Conservation (phyloP, 1,140 invertebrate species). For the Mesaphorura yosii region DNA sequence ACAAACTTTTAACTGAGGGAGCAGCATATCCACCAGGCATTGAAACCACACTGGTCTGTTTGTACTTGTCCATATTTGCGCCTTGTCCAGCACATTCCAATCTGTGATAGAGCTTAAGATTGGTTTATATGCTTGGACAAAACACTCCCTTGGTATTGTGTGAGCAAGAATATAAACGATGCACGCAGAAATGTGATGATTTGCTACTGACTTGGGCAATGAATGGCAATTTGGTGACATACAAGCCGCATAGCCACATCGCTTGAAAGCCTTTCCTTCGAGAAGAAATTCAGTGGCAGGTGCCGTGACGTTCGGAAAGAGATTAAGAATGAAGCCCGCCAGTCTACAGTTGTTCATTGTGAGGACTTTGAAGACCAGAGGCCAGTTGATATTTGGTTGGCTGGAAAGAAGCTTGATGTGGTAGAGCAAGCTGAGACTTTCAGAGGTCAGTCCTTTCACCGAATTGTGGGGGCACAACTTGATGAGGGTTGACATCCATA, state of each 20-base stretch:
- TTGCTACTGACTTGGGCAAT: conserved; percentile 23
- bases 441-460: too few relatives aligned
- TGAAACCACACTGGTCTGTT: conserved; percentile 29
- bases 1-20: conserved; percentile 30
- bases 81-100: conserved; percentile 29
- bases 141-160: conserved; percentile 14
- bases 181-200: conserved; percentile 23
- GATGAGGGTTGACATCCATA: conserved; percentile 22
- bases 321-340: conserved; percentile 13
- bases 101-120: conserved; percentile 19
- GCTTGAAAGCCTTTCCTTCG: conserved; percentile 27
- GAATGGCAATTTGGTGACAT: conserved; percentile 24
- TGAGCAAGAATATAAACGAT: conserved; percentile 26
- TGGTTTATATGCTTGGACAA: conserved; percentile 17
- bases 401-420: conserved; percentile 53
- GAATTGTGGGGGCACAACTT: conserved; percentile 19
- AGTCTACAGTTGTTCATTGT: conserved; percentile 26
- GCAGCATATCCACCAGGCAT: conserved; percentile 23
- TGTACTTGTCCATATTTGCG: conserved; percentile 28
- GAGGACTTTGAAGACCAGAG: conserved; percentile 50
- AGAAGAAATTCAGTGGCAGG: conserved; percentile 23
- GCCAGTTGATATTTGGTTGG: conserved; percentile 64
- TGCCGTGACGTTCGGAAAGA: conserved; percentile 21
- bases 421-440: conserved; percentile 23
- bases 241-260: conserved; percentile 26